These are phyloP conservation scores for Limonius californicus DNA, from an alignment of 1,140 invertebrate genomes.

Conservation along the genomic window DNA sequence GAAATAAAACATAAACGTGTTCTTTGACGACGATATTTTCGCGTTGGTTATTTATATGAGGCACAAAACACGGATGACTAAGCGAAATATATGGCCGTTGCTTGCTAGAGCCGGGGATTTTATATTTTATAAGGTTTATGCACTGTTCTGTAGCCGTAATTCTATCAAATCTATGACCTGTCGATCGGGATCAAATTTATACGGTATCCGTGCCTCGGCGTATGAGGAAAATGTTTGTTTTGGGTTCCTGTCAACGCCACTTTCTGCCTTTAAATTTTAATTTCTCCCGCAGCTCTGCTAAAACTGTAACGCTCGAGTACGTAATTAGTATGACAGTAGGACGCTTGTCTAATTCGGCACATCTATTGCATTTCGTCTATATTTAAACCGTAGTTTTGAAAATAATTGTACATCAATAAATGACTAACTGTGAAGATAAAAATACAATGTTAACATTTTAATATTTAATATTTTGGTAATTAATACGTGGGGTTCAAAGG, in stretches of 20 bases:
- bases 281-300: too few species aligned
- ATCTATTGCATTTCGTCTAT: too few species aligned
- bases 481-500: too few species aligned
- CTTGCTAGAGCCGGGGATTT: neutral
- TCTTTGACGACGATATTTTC: neutral
- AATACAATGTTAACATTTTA: too few species aligned
- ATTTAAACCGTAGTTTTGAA: too few species aligned
- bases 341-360: too few species aligned
- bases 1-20: neutral
- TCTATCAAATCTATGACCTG: slow-evolving; percentile 11
- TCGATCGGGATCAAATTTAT: slow-evolving; percentile 1
- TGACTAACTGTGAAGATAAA: too few species aligned
- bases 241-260: neutral
- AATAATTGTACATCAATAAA: too few species aligned
- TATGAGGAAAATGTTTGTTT: neutral
- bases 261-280: neutral
- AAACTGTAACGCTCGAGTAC: too few species aligned
- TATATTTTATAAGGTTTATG: slow-evolving; percentile 8
- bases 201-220: neutral
- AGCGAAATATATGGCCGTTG: neutral
- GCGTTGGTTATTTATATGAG: slow-evolving; percentile 1
- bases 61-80: slow-evolving; percentile 2
- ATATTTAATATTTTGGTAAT: too few species aligned
- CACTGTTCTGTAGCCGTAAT: slow-evolving; percentile 5
- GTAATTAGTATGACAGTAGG: too few species aligned